Percentiles rank a stretch among this genome's conserved stretches.
Conservation (phyloP, 2,888 invertebrate genomes). For the Drosophila colorata region DNA sequence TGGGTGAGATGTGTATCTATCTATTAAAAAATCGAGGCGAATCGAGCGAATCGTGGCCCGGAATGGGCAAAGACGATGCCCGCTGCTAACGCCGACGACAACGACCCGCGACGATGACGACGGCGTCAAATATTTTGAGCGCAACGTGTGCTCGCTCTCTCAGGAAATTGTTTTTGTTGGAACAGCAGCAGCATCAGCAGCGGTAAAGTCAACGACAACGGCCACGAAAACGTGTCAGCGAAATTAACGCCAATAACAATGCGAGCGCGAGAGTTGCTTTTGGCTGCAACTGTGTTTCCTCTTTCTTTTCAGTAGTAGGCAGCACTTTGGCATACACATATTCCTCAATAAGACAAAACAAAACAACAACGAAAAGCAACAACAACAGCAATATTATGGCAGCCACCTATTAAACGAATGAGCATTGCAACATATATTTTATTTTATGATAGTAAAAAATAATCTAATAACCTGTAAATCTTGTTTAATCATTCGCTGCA, state of each 20-base stretch:
- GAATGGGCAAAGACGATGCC: constrained; percentile 69
- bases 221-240: constrained; percentile 42
- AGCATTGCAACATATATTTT: constrained; percentile 23
- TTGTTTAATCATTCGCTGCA: constrained; percentile 15
- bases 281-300: constrained; percentile 32
- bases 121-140: constrained; percentile 60
- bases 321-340: constrained; percentile 22
- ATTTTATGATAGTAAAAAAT: constrained; percentile 23
- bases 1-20: constrained; percentile 73
- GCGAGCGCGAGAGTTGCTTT: constrained; percentile 46
- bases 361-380: not conserved
- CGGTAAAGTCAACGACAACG: constrained; percentile 9
- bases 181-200: constrained; percentile 8
- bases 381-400: not conserved
- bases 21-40: constrained; percentile 79
- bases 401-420: constrained; percentile 4
- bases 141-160: constrained; percentile 58
- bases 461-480: constrained; percentile 44
- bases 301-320: constrained; percentile 53
- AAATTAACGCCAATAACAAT: constrained; percentile 74
- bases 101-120: constrained; percentile 46
- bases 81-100: constrained; percentile 28
- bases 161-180: constrained; percentile 66
- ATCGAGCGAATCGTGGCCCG: constrained; percentile 57
- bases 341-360: not conserved